Evolutionary conservation across 2,113 vertebrate genomes (phyloP).

Genomic region (Psittacus erithacus): DNA sequence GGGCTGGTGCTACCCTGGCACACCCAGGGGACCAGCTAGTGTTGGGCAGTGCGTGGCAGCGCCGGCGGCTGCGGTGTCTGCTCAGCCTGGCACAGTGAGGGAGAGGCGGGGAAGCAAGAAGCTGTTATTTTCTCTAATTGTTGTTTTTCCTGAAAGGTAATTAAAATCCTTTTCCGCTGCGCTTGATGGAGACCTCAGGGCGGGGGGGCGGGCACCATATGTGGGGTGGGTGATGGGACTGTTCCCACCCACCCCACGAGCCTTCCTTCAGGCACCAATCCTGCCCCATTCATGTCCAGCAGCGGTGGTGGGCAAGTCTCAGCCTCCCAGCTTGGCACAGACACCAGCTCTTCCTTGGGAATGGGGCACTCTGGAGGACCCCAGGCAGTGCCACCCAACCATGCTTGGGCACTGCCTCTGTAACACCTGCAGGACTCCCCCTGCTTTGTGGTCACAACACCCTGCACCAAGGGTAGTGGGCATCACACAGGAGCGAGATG

Average conservation of each 20-base stretch:
- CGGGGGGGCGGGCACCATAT: not conserved
- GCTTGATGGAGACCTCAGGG: conserved; percentile 72
- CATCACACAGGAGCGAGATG: not conserved
- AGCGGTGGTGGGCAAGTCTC: no score
- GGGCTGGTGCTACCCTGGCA: not conserved
- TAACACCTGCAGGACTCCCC: not conserved
- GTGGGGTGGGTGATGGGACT: not conserved
- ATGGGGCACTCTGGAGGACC: not conserved
- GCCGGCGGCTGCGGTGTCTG: fast-evolving
- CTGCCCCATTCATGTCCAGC: fast-evolving
- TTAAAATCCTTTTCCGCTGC: conserved; percentile 84
- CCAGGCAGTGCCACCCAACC: not conserved
- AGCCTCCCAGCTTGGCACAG: not conserved
- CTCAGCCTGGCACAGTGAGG: not conserved
- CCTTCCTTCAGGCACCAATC: not conserved
- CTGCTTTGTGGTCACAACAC: not conserved
- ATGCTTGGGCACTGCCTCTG: not conserved
- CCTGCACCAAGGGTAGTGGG: not conserved
- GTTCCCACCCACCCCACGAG: not conserved
- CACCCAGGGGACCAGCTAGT: not conserved
- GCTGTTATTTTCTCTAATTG: conserved; percentile 86
- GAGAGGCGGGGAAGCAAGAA: conserved; percentile 2
- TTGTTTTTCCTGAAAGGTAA: conserved; percentile 87
- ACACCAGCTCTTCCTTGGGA: not conserved
- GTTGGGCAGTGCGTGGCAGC: fast-evolving